phyloP scores from a whole-genome alignment of 2,797 vertebrate genomes.

The Mormyrops boulengeri region DNA sequence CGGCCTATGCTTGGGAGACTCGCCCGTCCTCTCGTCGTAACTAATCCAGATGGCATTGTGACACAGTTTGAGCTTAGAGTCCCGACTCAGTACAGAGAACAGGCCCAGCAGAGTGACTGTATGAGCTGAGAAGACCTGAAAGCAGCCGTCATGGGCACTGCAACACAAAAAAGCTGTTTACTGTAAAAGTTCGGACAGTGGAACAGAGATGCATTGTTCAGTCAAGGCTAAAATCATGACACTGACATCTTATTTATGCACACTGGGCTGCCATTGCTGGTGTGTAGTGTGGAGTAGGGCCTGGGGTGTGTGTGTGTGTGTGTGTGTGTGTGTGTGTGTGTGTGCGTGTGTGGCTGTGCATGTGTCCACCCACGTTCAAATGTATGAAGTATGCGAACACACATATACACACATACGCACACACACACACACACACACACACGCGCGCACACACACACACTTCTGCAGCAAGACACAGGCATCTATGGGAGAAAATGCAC shows the following conservation, averaged over 20 bases:
- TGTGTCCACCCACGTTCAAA: conserved; percentile 3
- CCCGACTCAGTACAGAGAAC: conserved; percentile 21
- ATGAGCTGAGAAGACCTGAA: not conserved
- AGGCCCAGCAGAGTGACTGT: conserved; percentile 7
- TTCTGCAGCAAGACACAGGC: not conserved
- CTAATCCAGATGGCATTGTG: not conserved
- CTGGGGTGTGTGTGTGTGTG: not conserved
- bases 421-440: not conserved
- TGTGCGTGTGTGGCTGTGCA: conserved; percentile 15
- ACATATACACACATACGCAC: not conserved
- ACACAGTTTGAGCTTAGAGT: not conserved
- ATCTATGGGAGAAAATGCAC: not conserved
- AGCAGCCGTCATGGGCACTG: not conserved
- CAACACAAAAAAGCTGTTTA: not conserved
- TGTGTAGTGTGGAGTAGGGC: not conserved
- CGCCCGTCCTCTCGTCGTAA: not conserved
- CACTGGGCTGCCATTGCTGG: not conserved
- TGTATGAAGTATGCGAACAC: not conserved
- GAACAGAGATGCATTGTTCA: conserved; percentile 11
- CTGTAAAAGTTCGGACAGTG: conserved; percentile 12
- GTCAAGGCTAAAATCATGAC: not conserved
- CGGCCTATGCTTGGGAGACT: not conserved
- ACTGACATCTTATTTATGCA: not conserved
- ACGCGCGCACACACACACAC: not conserved
- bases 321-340: not conserved